A percentile compares a stretch with the other conserved stretches of the same genome.
Evolutionary conservation across 2,113 vertebrate genomes (phyloP).

Genomic region (Triplophysa siluroides): DNA sequence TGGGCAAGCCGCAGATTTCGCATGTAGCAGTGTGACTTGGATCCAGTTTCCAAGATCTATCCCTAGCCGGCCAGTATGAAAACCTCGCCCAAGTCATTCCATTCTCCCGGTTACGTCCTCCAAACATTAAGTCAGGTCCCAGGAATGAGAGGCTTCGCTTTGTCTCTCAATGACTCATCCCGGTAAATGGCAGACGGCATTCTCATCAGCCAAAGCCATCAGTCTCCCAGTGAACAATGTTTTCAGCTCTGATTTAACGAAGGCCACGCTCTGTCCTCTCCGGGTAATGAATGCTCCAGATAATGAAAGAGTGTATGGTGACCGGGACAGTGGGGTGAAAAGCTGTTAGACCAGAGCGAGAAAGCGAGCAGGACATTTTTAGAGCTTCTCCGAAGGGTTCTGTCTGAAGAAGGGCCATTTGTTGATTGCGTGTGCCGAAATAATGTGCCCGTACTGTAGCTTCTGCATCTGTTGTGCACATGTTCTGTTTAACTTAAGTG

Average conservation of each 20-base stretch:
- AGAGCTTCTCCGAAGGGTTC: background rate
- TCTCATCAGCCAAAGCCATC: constrained; percentile 48
- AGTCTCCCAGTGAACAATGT: constrained; percentile 54
- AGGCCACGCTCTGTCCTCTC: constrained; percentile 15
- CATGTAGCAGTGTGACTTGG: background rate
- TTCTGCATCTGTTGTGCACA: no score
- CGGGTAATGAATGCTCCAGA: constrained; percentile 1
- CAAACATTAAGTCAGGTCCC: constrained; percentile 55
- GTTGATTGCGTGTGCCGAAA: no score
- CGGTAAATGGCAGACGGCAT: constrained; percentile 63
- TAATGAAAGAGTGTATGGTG: constrained; percentile 2
- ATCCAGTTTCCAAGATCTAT: background rate
- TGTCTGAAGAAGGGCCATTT: background rate
- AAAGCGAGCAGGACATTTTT: background rate
- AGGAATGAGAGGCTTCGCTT: constrained; percentile 39
- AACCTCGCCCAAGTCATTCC: constrained; percentile 15
- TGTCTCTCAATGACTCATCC: constrained; percentile 64
- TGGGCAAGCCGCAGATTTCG: background rate
- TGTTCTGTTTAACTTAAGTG: no score
- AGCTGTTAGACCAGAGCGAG: constrained; percentile 23
- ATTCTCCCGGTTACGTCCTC: constrained; percentile 58
- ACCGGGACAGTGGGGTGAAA: background rate
- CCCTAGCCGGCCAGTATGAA: background rate
- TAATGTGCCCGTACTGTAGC: no score
- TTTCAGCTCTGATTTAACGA: constrained; percentile 41